These are phyloP conservation scores for Calyptommatus sinebrachiatus DNA, from an alignment of 2,113 vertebrate species.

Conservation along the genomic window DNA sequence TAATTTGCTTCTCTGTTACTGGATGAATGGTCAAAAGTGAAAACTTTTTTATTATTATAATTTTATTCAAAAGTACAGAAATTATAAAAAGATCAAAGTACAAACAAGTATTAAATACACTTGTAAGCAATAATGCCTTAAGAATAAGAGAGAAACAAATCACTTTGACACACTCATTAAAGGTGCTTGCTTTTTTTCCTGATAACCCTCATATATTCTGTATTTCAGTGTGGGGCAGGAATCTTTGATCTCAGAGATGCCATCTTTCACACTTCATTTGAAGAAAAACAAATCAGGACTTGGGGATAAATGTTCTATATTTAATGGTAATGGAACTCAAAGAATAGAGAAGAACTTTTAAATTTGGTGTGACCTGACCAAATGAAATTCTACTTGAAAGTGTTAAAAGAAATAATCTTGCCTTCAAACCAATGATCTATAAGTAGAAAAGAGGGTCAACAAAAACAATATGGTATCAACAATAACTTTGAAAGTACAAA, in stretches of 20 bases:
- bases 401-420: neutral
- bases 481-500: too few species aligned
- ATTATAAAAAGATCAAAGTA: too few species aligned
- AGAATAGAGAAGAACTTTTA: constrained; percentile 1
- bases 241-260: neutral
- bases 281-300: neutral
- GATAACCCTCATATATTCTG: neutral
- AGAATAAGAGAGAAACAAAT: too few species aligned
- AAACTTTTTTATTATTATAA: neutral
- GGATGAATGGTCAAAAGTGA: neutral
- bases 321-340: constrained; percentile 6
- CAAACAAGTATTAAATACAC: too few species aligned
- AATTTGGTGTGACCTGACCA: neutral
- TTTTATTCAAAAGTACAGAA: too few species aligned
- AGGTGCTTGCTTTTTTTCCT: too few species aligned
- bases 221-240: neutral
- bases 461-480: too few species aligned
- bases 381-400: constrained; percentile 3
- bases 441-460: too few species aligned
- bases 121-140: too few species aligned
- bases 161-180: too few species aligned
- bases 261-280: neutral
- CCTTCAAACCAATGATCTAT: neutral
- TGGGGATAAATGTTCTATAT: neutral
- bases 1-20: neutral